Percentiles rank a stretch among this genome's conserved stretches.
phyloP scores from a whole-genome alignment of 2,888 invertebrate species.

The Ichneumoninae sp. region DNA sequence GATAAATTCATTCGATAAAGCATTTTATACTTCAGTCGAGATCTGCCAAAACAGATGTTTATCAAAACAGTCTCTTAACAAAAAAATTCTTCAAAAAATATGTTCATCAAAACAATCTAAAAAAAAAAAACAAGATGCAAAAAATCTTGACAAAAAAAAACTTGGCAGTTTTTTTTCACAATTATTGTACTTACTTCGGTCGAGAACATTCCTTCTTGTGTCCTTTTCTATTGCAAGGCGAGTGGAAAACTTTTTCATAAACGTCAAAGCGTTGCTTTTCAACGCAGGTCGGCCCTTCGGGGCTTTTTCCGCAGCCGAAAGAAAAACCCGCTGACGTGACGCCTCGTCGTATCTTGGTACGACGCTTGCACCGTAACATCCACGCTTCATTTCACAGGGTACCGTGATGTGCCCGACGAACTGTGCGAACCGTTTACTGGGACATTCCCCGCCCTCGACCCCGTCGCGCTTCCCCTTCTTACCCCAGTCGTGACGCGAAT shows the following conservation, averaged over 20 bases:
- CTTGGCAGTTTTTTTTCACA: too few species aligned
- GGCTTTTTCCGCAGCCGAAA: not conserved
- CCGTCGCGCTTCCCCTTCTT: not conserved
- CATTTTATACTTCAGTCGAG: not conserved
- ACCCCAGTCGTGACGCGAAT: slow-evolving; percentile 23
- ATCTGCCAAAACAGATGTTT: too few species aligned
- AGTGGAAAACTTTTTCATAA: not conserved
- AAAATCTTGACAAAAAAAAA: too few species aligned
- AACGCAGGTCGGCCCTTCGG: not conserved
- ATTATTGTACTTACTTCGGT: not conserved
- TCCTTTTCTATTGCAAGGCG: not conserved
- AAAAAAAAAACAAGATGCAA: too few species aligned
- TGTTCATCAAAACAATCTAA: too few species aligned
- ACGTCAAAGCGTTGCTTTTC: not conserved
- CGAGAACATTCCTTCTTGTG: not conserved
- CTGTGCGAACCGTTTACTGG: slow-evolving; percentile 43
- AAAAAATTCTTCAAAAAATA: too few species aligned
- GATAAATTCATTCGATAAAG: not conserved
- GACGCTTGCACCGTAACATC: not conserved
- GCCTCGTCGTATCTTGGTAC: slow-evolving; percentile 19
- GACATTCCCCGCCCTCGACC: not conserved
- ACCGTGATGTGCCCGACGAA: slow-evolving; percentile 35
- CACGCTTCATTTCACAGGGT: slow-evolving; percentile 44
- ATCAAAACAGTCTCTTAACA: too few species aligned
- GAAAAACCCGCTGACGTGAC: slow-evolving; percentile 34